Conservation (phyloP, 2,797 vertebrate genomes). For the Peromyscus aztecus region DNA sequence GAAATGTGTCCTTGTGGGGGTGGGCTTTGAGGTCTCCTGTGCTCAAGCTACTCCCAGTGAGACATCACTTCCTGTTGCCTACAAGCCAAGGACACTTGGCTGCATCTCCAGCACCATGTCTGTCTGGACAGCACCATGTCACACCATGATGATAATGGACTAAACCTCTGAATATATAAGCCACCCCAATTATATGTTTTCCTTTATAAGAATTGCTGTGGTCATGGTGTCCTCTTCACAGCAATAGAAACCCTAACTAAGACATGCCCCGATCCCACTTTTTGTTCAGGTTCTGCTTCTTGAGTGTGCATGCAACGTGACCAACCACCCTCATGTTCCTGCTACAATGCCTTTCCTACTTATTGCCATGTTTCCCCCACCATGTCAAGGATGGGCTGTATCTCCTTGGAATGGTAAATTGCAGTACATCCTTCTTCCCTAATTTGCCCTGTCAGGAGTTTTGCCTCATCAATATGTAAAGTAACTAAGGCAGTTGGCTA, state of each 20-base stretch:
- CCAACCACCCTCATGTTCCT: neutral
- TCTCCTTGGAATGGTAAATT: neutral
- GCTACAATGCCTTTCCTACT: no score
- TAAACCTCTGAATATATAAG: no score
- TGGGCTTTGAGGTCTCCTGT: neutral
- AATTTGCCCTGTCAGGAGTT: neutral
- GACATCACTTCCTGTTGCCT: neutral
- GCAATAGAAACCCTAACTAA: no score
- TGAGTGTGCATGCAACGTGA: no score
- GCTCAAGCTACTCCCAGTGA: neutral
- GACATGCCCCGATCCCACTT: neutral
- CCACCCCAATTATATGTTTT: no score
- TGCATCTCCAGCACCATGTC: neutral
- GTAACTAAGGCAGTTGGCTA: neutral
- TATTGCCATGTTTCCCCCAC: neutral
- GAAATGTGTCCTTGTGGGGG: neutral
- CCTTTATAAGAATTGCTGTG: no score
- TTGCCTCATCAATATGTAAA: neutral
- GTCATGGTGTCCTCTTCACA: no score
- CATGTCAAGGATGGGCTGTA: neutral
- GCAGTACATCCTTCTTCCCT: neutral
- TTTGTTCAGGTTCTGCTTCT: neutral
- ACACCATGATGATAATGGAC: no score
- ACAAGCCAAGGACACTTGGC: neutral
- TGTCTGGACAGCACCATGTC: neutral